These are phyloP conservation scores for Rhinolophus ferrumequinum DNA, from an alignment of 2,113 vertebrate species.

Conservation along the genomic window DNA sequence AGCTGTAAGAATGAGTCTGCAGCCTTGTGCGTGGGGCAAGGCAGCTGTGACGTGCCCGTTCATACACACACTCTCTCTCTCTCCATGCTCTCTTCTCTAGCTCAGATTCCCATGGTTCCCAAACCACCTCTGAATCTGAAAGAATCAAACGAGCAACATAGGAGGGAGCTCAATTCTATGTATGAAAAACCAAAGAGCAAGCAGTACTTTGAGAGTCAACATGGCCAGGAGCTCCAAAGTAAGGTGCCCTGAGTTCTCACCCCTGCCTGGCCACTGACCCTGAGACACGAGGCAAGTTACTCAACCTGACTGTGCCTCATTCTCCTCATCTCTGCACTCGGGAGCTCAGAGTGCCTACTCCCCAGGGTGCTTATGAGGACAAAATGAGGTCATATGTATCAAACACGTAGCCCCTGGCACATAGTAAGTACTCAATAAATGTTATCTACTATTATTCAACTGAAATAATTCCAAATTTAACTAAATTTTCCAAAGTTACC, in stretches of 20 bases:
- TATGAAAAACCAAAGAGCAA: not conserved
- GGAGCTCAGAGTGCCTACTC: not conserved
- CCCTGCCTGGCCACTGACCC: not conserved
- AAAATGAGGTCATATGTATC: not conserved
- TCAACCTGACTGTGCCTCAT: not conserved
- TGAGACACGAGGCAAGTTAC: not conserved
- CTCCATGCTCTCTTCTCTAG: not conserved
- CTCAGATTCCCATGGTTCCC: not conserved
- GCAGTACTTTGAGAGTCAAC: not conserved
- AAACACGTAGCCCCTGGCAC: not conserved
- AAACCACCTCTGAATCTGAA: not conserved
- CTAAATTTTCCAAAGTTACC: not conserved
- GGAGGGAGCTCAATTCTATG: not conserved
- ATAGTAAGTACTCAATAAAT: not conserved
- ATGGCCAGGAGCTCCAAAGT: not conserved
- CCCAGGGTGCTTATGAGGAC: not conserved
- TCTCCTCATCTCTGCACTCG: not conserved
- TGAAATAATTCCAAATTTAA: not conserved
- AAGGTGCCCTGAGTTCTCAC: not conserved
- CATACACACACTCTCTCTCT: not conserved
- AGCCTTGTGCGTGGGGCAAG: accelerated
- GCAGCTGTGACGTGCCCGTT: not conserved
- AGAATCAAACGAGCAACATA: not conserved
- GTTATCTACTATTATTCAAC: not conserved
- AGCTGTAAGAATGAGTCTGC: not conserved